Evolutionary conservation across 2,797 vertebrate genomes (phyloP).

Genomic region (Lemur catta): DNA sequence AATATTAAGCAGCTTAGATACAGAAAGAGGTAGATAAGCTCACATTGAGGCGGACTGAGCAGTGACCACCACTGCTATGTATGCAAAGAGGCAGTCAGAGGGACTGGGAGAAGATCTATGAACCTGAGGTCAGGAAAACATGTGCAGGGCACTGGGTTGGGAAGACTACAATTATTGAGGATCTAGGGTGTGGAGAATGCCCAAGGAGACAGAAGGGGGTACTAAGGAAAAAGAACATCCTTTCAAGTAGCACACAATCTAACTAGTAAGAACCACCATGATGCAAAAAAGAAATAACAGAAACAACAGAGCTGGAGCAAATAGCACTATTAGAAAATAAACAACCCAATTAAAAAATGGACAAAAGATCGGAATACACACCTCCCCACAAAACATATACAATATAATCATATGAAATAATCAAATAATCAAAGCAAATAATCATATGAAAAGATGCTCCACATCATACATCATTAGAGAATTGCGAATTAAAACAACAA

Average conservation of each 20-base stretch:
- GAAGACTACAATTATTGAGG: background rate
- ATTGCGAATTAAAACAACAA: background rate
- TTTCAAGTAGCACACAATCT: background rate
- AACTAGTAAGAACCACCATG: background rate
- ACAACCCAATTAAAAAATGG: background rate
- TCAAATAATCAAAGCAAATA: background rate
- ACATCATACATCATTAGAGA: background rate
- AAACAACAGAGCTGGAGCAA: background rate
- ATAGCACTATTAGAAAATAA: background rate
- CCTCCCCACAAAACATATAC: background rate
- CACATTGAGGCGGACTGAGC: background rate
- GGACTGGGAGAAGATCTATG: too few species aligned
- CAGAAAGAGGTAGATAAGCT: background rate
- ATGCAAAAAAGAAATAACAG: background rate
- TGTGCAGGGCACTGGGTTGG: fast-evolving
- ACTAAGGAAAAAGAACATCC: background rate
- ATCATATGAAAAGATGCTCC: background rate
- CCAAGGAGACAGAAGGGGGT: background rate
- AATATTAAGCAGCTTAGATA: background rate
- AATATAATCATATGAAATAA: background rate
- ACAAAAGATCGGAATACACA: background rate
- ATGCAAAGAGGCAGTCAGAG: background rate
- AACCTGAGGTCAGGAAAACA: background rate
- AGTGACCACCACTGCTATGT: background rate
- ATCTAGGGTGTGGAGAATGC: background rate